Evolutionary conservation across 2,113 vertebrate genomes (phyloP).

Genomic region (Carassius auratus): DNA sequence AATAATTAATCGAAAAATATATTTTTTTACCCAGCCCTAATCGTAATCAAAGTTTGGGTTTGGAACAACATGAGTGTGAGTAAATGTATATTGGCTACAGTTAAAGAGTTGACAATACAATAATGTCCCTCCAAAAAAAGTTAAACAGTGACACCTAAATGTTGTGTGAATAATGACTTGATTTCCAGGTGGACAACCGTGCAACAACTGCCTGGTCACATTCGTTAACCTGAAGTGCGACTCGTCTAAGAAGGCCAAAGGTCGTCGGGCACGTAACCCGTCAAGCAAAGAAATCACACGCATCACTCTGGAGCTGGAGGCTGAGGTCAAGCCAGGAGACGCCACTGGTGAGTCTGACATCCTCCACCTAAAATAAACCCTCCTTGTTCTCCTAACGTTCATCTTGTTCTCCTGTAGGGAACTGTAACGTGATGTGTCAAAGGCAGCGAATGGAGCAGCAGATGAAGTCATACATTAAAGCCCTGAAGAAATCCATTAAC

Average conservation of each 20-base stretch:
- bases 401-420: constrained; percentile 73
- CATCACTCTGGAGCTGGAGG: constrained; percentile 94
- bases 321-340: constrained; percentile 90
- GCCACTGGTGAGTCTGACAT: constrained; percentile 82
- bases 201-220: constrained; percentile 92
- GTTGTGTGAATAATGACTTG: not conserved
- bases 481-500: constrained; percentile 96
- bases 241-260: constrained; percentile 89
- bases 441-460: constrained; percentile 91
- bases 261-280: constrained; percentile 88
- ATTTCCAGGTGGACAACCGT: constrained; percentile 79
- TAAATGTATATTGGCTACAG: not conserved
- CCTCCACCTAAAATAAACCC: not conserved
- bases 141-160: not conserved
- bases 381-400: not conserved
- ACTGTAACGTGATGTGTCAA: constrained; percentile 89
- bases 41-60: no score
- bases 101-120: no score
- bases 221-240: constrained; percentile 97
- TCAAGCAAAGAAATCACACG: constrained; percentile 88
- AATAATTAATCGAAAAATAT: no score
- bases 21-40: no score
- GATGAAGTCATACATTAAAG: constrained; percentile 91
- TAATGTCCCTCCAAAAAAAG: no score
- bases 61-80: not conserved